Base-by-base conservation (phyloP, 2,888 invertebrate species). In the Acleris literana region DNA sequence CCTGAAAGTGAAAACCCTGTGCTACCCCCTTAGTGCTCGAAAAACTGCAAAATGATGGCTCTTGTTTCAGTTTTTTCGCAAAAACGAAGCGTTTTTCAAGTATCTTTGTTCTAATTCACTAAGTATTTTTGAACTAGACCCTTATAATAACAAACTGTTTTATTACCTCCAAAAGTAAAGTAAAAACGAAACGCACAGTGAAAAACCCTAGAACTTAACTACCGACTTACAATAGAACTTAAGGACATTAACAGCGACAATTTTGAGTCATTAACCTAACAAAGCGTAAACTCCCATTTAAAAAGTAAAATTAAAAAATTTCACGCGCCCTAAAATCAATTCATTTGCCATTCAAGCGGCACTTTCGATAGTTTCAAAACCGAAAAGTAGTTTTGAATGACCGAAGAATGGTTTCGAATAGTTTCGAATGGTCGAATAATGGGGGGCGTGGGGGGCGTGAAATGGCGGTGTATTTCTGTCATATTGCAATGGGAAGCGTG, bases 401-500 rank as follows among this genome's bases (percentile, higher is more conserved):
- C 13, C 39, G 56, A 39, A 49, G 61, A 60, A 65, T 65, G 54
- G 59, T 33, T 20, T 53, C 54, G 61, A 60, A 65, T 65, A 49
- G 59, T 33, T 20, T 53, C 54, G 39, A 61, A 46, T 59, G 22
- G 39, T 33, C 59, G 25, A 55, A 55, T 54, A 64, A 64, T 64
- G 54, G 59, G 17, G 29, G 51, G 61, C 46, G 64, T 70, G 63
- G 76, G 76, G 78, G 81, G 85, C 89, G 87, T 87, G 84, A 84
- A 86, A 86, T 81, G 74, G 55, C 78, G 75, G 64, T 72, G 62
- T 72, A 73, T 76, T 80, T 83, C 79, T 82, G 80, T 81, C 79
- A 82, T 86, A 84, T 82, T 83, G 83, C 75, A 81, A 77, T 77
- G 76, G 71, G 72, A 61, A 80, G 73, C 86, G 84, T 86, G 83